Evolutionary conservation across 2,888 invertebrate genomes (phyloP), one percentile per base, ranked within the genome.

Genomic region (Dynastes hyllus): DNA sequence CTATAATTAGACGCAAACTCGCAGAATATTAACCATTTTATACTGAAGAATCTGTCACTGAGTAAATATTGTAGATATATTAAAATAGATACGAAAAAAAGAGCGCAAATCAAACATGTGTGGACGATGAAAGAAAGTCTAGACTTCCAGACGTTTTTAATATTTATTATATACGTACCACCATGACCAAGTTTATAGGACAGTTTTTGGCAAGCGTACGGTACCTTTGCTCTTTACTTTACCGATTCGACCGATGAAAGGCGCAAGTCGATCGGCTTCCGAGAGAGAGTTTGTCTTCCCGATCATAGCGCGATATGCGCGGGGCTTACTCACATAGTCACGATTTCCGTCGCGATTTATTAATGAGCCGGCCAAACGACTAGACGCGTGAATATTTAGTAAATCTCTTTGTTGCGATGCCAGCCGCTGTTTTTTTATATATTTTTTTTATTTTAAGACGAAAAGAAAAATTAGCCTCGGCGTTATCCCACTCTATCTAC

Each of bases 331-430:
- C 53, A 16, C n/a, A 5, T 9, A 1, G 53, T n/a, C 53, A 53
- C 13, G 53, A 63, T 63, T 27, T 29, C 32, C 29, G 63, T 63
- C 45, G 53, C 66, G 40, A 66, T 66, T 61, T 77, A 77, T 70
- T 70, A 77, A 61, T 70, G 77, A 77, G 69, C 69, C 70, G n/a
- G 37, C 37, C 53, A n/a, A 16, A 53, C 77, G 77, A 40, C 77
- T 77, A 77, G 77, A 77, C 70, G 45, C 2, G 11, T n/a, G n/a
- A 70, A 50, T 70, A 69, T 69, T 77, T 55, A 77, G 70, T 70
- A 70, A 50, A 77, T 45, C 69, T 58, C 77, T 77, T 77, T 77
- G 77, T 77, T 70, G 70, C 37, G 16, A 29, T 77, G 77, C 77
- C 77, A 77, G 70, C 67, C 37, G 32, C 32, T 37, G 13, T 66